Evolutionary conservation across 53 echinoderm and acorn worm genomes (phyloP).

Genomic region (Echinarachnius parma): DNA sequence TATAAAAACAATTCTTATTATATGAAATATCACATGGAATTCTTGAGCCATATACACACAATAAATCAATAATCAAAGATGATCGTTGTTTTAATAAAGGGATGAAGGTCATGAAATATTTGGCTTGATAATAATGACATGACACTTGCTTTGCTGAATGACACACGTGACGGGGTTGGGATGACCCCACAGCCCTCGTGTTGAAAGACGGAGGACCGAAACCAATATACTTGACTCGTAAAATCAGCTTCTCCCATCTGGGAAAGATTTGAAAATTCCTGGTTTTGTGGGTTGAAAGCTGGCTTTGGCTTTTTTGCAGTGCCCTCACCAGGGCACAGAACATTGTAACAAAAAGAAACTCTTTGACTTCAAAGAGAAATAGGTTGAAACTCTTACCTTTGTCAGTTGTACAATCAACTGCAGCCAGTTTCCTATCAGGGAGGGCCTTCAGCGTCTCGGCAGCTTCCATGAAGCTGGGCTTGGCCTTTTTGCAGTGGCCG

Average conservation of each 20-base stretch:
- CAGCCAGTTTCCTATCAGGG: constrained; percentile 57
- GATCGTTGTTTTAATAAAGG: too few species aligned
- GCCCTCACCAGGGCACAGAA: too few species aligned
- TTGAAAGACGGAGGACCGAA: too few species aligned
- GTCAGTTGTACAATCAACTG: constrained; percentile 85
- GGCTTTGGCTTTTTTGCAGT: not conserved
- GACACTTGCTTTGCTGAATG: not conserved
- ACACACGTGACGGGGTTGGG: too few species aligned
- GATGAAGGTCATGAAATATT: not conserved
- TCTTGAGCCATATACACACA: too few species aligned
- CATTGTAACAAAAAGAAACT: too few species aligned
- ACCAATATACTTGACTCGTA: too few species aligned
- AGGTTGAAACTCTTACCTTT: constrained; percentile 72
- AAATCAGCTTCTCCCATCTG: too few species aligned
- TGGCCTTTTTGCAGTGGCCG: constrained; percentile 90
- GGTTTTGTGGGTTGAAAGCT: not conserved
- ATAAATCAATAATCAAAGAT: too few species aligned
- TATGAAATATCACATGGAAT: too few species aligned
- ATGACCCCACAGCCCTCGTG: too few species aligned
- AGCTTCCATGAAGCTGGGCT: constrained; percentile 68
- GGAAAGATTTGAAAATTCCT: not conserved
- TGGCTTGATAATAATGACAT: not conserved
- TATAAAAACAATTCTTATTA: not conserved
- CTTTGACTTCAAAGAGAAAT: too few species aligned
- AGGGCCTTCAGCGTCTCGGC: constrained; percentile 68